Evolutionary conservation across 2,888 invertebrate genomes (phyloP), one percentile per base, ranked within the genome.

Genomic region (Pollenia amentaria): DNA sequence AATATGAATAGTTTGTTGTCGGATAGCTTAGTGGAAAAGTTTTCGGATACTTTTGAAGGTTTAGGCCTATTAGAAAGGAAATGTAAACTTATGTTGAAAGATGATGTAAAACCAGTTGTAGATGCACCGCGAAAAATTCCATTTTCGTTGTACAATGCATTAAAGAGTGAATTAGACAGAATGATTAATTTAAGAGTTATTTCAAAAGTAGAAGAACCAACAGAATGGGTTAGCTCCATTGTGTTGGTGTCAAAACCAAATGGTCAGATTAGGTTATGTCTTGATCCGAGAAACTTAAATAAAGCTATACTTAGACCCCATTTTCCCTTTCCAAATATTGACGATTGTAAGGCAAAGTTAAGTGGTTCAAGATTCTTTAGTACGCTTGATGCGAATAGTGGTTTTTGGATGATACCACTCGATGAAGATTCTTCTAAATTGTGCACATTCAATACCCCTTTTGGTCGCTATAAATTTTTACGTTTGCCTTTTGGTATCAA

Each of bases 371-470:
- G 44, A 29, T 29, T 29, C 2, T 29, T 29, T 29, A 29, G 29
- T 29, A 29, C 29, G 29, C 29, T 29, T 18, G 57, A 72, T 21
- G 57, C 72, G 6, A 72, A 72, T 29, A 18, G 72, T 44, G 87
- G 89, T 76, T 76, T 87, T 69, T 89, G 88, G 78, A 88, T 88
- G 84, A 75, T 89, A 6, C 88, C 86, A 18, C 73, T 89, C 6
- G 86, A 87, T 46, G 79, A 89, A 75, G 51, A 87, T 72, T 88
- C 88, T 40, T 77, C 88, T 3, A 87, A 88, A 83, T 70, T 89
- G 4, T 89, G 89, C 67, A 89, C 88, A 7, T 88, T 89, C 48
- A 86, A 83, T 38, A 88, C 89, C 8, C 88, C 88, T 0, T 89
- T 87, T 82, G 88, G 89, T 18, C 80, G 88, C 11, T 89, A 80